phyloP scores from a whole-genome alignment of 2,888 invertebrate species.

The Clistopyga incitator region DNA sequence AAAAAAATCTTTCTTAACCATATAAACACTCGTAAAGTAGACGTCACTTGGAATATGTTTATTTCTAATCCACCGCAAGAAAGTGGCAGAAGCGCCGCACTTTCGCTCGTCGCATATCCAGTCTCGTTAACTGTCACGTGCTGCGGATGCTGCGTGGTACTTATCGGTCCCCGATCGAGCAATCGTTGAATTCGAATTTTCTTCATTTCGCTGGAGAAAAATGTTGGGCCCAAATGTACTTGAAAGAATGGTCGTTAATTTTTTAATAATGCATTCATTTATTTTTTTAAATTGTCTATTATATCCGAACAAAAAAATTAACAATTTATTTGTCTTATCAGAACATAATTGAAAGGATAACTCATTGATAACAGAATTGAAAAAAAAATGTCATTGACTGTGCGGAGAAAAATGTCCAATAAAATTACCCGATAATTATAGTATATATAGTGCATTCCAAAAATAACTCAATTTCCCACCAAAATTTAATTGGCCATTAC shows the following conservation, averaged over 20 bases:
- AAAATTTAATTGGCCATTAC: constrained; percentile 23
- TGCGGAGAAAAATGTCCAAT: too few relatives aligned
- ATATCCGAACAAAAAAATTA: too few relatives aligned
- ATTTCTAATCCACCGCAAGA: constrained; percentile 55
- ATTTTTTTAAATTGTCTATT: too few relatives aligned
- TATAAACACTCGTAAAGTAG: constrained; percentile 25
- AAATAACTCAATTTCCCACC: background rate
- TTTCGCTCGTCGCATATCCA: constrained; percentile 63
- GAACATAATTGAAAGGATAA: too few relatives aligned
- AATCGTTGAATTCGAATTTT: constrained; percentile 37
- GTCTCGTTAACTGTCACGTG: constrained; percentile 62
- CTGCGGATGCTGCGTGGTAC: constrained; percentile 37
- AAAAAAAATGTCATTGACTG: too few relatives aligned
- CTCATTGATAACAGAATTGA: too few relatives aligned
- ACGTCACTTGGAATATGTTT: constrained; percentile 41
- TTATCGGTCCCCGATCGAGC: constrained; percentile 43
- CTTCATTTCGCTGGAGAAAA: background rate
- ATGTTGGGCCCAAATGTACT: too few relatives aligned
- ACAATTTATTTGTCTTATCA: too few relatives aligned
- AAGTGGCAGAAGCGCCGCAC: constrained; percentile 59
- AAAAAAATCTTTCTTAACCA: constrained; percentile 22
- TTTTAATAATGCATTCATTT: too few relatives aligned
- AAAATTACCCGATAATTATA: too few relatives aligned
- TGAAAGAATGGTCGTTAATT: too few relatives aligned
- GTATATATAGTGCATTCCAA: background rate